Evolutionary conservation across 2,888 invertebrate genomes (phyloP), one percentile per base, ranked within the genome.

Genomic region (Phymatocera aterrima): DNA sequence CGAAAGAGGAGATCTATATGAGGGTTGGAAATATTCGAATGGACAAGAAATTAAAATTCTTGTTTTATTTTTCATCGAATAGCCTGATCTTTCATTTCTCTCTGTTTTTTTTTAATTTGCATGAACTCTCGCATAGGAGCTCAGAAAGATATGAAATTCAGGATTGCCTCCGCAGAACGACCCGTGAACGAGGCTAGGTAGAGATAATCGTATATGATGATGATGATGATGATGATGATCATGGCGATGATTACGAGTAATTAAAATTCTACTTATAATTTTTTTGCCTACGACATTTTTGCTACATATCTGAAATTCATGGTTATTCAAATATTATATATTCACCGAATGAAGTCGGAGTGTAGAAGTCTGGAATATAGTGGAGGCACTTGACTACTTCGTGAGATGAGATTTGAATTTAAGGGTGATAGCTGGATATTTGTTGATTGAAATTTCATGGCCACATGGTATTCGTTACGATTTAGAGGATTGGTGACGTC

Each of bases 191-290:
- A n/a, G n/a, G n/a, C n/a, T n/a, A 2, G 15, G n/a, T 2, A 3
- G 21, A 8, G 31, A 15, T 12, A 34, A 10, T 28, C 24, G 18
- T 28, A 18, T 15, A 4, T 31, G 28, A 60, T 28, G 15, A 60
- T 31, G 43, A 43, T 43, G 12, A 12, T 12, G 6, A 12, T 6
- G 43, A 10, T 43, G 12, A 43, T 18, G 18, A 31, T 6, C 12
- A 28, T 70, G 10, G 3, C 2, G 21, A 15, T 21, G 65, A 37
- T 15, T 10, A n/a, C 43, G 43, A n/a, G 15, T 8, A n/a, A 34
- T 51, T 48, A 46, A 72, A 72, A 72, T 48, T 72, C 15, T 68
- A 8, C 24, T 68, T 68, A 68, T 24, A 40, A 65, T 12, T 24
- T 40, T 60, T 24, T 60, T 4, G 8, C 10, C 21, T 24, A 34